Conservation (phyloP, 2,888 invertebrate genomes). For the Druceiella hillmani region DNA sequence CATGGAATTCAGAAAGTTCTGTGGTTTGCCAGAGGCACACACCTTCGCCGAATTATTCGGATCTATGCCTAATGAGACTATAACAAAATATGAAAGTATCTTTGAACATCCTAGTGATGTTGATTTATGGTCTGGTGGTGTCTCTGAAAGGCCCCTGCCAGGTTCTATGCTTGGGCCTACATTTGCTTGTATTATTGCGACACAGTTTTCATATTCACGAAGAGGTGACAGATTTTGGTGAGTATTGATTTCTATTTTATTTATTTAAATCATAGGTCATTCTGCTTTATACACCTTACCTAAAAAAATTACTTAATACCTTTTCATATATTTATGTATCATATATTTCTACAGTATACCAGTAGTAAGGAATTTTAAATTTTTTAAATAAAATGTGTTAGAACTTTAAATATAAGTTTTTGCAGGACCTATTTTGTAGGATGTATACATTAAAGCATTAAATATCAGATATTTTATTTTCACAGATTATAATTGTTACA, state of each 20-base stretch:
- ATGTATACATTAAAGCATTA: no score
- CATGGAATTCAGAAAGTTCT: slow-evolving; percentile 90
- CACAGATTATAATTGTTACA: no score
- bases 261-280: neutral
- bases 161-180: slow-evolving; percentile 93
- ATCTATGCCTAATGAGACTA: slow-evolving; percentile 85
- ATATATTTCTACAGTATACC: no score
- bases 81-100: slow-evolving; percentile 74
- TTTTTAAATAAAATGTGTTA: no score
- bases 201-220: slow-evolving; percentile 85
- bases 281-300: no score
- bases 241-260: slow-evolving; percentile 22
- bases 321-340: no score
- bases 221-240: slow-evolving; percentile 90
- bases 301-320: no score
- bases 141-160: slow-evolving; percentile 83
- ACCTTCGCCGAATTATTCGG: slow-evolving; percentile 77
- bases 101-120: slow-evolving; percentile 89
- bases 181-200: slow-evolving; percentile 90
- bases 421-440: no score
- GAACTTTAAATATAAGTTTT: no score
- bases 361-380: no score
- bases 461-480: no score
- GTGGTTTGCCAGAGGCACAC: slow-evolving; percentile 74
- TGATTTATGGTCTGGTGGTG: slow-evolving; percentile 92